phyloP scores from a whole-genome alignment of 2,888 invertebrate species.

The Apantesis nais region DNA sequence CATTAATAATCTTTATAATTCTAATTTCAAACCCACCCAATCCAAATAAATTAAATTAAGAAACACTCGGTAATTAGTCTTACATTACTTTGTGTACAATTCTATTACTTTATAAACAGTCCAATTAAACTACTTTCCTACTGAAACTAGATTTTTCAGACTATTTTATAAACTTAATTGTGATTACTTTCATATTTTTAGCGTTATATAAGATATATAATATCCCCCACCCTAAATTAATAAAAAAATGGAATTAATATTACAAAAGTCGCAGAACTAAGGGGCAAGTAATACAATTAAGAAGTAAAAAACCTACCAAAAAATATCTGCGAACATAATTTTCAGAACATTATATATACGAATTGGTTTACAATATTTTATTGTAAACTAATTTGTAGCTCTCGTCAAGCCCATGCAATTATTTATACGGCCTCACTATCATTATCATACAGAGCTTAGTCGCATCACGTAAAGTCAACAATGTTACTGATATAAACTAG shows the following conservation, averaged over 20 bases:
- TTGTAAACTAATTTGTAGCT: neutral
- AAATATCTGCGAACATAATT: no score
- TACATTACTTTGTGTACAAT: neutral
- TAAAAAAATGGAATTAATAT: neutral
- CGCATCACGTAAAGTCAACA: slow-evolving; percentile 33
- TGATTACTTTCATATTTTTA: neutral
- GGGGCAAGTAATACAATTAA: no score
- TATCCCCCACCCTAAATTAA: neutral
- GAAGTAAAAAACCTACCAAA: no score
- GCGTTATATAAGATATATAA: neutral
- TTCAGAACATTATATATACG: no score
- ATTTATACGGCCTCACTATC: slow-evolving; percentile 18
- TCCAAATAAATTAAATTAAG: neutral
- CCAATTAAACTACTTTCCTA: neutral
- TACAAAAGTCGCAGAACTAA: neutral
- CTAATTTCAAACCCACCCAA: neutral
- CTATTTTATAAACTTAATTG: neutral
- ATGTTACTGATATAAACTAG: slow-evolving; percentile 14
- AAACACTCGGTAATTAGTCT: neutral
- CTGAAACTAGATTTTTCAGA: neutral
- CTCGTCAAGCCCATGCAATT: slow-evolving; percentile 18
- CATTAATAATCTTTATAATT: neutral
- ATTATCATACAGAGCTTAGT: slow-evolving; percentile 34
- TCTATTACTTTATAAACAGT: neutral
- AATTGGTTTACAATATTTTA: neutral